Evolutionary conservation across 2,888 invertebrate genomes (phyloP).

Genomic region (Cheilosia vernalis): DNA sequence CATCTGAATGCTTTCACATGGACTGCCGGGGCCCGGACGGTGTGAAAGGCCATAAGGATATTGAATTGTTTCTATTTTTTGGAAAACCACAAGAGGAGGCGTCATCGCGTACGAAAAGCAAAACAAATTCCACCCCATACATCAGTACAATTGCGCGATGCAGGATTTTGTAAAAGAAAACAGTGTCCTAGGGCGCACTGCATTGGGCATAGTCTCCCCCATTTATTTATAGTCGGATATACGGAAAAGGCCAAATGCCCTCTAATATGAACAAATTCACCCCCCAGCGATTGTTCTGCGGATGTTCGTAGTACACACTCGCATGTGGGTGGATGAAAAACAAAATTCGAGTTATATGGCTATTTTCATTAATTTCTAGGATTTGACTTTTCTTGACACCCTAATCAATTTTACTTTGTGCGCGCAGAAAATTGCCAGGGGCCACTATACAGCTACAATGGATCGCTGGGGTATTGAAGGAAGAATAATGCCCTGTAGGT

Average conservation of each 20-base stretch:
- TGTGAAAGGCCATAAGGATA: conserved; percentile 69
- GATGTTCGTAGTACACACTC: neutral
- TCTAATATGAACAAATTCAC: conserved; percentile 63
- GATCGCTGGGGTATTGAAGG: neutral
- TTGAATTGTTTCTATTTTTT: conserved; percentile 69
- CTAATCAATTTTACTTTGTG: conserved; percentile 69
- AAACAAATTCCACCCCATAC: conserved; percentile 69
- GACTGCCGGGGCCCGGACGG: conserved; percentile 12
- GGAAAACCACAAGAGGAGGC: conserved; percentile 66
- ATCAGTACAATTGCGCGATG: conserved; percentile 60
- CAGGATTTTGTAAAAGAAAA: conserved; percentile 47
- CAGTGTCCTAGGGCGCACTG: conserved; percentile 51
- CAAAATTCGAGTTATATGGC: conserved; percentile 50
- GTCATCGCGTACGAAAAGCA: conserved; percentile 56
- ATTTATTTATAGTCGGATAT: neutral
- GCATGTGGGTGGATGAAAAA: conserved; percentile 12
- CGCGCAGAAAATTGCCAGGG: conserved; percentile 38
- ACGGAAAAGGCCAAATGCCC: conserved; percentile 52
- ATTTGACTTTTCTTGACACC: conserved; percentile 71
- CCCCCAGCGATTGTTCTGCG: conserved; percentile 9
- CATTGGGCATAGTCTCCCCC: conserved; percentile 24
- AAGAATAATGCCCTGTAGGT: neutral
- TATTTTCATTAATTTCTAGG: conserved; percentile 67
- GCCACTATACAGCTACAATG: neutral
- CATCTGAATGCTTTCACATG: conserved; percentile 44